A percentile compares a stretch with the other conserved stretches of the same genome.
These are phyloP conservation scores for Conchocele bisecta DNA, from an alignment of 2,888 invertebrate genomes.

Conservation along the genomic window DNA sequence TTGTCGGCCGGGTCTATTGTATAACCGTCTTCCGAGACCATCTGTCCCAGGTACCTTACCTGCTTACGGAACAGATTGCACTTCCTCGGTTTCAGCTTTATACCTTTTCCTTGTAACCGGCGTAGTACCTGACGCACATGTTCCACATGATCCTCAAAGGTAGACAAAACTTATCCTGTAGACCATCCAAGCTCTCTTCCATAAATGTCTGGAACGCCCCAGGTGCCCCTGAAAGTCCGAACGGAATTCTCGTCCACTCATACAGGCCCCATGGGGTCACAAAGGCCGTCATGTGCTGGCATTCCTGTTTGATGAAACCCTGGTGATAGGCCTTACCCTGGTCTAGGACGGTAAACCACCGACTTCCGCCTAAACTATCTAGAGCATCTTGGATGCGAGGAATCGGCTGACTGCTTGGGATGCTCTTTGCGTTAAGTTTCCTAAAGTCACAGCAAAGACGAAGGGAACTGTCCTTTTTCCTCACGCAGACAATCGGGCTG, in stretches of 20 bases:
- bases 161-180: constrained; percentile 38
- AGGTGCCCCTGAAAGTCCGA: constrained; percentile 46
- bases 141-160: constrained; percentile 56
- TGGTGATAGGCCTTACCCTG: constrained; percentile 59
- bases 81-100: constrained; percentile 47
- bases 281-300: constrained; percentile 44
- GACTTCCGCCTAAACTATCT: constrained; percentile 41
- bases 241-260: constrained; percentile 51
- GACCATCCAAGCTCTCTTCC: constrained; percentile 35
- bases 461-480: constrained; percentile 48
- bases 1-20: constrained; percentile 44
- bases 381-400: constrained; percentile 55
- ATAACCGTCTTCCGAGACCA: constrained; percentile 40
- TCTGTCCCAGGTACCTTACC: constrained; percentile 54
- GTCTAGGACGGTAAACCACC: constrained; percentile 50
- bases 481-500: constrained; percentile 53
- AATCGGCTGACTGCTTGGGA: constrained; percentile 32
- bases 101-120: constrained; percentile 38
- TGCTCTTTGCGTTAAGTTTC: constrained; percentile 43
- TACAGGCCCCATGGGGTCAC: constrained; percentile 48
- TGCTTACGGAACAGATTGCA: constrained; percentile 50
- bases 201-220: constrained; percentile 49
- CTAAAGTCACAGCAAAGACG: constrained; percentile 54
- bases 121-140: constrained; percentile 43
- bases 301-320: constrained; percentile 45